These are phyloP conservation scores for Chionomys nivalis DNA, from an alignment of 2,113 vertebrate genomes.

Conservation along the genomic window DNA sequence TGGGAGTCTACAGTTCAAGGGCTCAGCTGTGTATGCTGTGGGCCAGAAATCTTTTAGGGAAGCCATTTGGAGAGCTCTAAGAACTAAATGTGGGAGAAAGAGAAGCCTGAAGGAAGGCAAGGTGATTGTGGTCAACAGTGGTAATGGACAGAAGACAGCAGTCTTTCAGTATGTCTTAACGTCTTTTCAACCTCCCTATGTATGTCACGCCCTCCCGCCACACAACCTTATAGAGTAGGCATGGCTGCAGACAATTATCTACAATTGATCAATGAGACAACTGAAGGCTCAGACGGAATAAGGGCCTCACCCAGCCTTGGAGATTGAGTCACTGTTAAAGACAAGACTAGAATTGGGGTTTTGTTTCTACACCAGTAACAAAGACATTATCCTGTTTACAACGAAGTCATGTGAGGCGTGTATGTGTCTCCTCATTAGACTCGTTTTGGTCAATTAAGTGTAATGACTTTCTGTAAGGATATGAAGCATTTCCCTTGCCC, in stretches of 20 bases:
- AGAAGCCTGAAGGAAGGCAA: background rate
- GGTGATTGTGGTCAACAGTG: background rate
- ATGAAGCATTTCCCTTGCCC: slow-evolving; percentile 10
- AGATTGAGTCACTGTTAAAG: slow-evolving; percentile 16
- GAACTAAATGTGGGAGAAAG: background rate
- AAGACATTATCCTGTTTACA: slow-evolving; percentile 54
- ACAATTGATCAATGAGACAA: background rate
- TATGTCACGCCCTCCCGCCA: background rate
- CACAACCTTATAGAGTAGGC: background rate
- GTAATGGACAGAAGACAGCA: too few relatives aligned
- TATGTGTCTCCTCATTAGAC: slow-evolving; percentile 48
- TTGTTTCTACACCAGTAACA: slow-evolving; percentile 33
- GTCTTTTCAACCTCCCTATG: slow-evolving; percentile 26
- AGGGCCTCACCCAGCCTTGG: background rate
- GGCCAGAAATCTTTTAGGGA: background rate
- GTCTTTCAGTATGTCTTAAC: background rate
- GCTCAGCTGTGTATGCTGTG: background rate
- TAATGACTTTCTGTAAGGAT: slow-evolving; percentile 27
- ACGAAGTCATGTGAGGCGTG: background rate
- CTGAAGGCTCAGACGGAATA: background rate
- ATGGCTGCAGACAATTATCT: background rate
- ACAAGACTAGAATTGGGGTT: slow-evolving; percentile 29
- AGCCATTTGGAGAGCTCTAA: background rate
- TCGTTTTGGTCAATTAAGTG: slow-evolving; percentile 53
- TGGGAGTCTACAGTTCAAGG: background rate